Evolutionary conservation across 2,797 vertebrate species (phyloP).

Genomic region (Alectoris magna): DNA sequence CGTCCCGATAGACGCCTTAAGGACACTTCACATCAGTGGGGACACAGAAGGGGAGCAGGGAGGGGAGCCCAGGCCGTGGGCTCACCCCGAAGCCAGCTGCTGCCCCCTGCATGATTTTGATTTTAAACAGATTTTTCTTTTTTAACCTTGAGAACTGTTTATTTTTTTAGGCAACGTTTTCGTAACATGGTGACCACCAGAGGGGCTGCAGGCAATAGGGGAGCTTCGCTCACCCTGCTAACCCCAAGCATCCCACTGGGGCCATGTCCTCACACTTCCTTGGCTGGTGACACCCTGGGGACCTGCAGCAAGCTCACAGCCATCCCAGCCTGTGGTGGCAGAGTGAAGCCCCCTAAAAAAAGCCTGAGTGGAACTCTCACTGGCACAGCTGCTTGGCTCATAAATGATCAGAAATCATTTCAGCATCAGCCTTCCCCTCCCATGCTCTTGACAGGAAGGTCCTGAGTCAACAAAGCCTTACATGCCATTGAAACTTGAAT

Average conservation of each 20-base stretch:
- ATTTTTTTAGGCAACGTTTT: conserved; percentile 51
- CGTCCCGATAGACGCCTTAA: conserved; percentile 79
- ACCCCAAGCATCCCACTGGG: neutral
- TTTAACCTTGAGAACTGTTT: conserved; percentile 27
- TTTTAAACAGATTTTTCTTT: neutral
- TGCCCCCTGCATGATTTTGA: neutral
- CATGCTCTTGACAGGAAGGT: neutral
- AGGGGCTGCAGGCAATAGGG: neutral
- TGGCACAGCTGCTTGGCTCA: neutral
- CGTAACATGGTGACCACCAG: neutral
- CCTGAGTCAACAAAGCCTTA: conserved; percentile 56
- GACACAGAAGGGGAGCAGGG: accelerated
- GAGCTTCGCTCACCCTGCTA: neutral
- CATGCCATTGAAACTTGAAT: conserved; percentile 24
- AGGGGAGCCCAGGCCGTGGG: accelerated
- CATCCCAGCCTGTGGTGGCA: neutral
- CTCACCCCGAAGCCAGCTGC: neutral
- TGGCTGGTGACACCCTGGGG: neutral
- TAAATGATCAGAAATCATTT: neutral
- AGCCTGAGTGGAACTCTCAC: accelerated
- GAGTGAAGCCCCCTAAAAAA: neutral
- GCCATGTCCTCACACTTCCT: neutral
- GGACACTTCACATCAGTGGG: neutral
- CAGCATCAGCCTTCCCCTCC: neutral
- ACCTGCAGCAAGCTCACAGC: neutral